phyloP scores from a whole-genome alignment of 2,888 invertebrate species.

The Yponomeuta plumbellus region DNA sequence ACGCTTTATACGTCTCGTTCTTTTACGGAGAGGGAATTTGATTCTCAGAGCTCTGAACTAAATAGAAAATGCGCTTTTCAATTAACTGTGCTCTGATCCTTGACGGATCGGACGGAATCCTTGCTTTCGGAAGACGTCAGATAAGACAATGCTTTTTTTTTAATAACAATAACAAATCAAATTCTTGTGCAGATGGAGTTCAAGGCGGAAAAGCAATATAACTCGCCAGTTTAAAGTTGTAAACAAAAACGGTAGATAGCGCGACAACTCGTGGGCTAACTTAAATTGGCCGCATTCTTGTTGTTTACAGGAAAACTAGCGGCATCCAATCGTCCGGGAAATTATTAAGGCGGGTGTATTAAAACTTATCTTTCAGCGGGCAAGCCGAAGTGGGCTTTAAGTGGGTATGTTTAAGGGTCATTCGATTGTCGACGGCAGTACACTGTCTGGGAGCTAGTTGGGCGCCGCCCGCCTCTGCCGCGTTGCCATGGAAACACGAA shows the following conservation, averaged over 20 bases:
- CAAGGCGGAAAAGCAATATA: background rate
- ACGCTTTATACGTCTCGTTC: conserved; percentile 29
- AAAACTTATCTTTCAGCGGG: conserved; percentile 20
- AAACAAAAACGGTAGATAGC: conserved; percentile 3
- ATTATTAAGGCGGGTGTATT: conserved; percentile 47
- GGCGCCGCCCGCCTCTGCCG: conserved; percentile 42
- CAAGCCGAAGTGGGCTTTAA: background rate
- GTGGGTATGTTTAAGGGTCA: background rate
- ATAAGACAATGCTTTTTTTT: background rate
- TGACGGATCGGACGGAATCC: no score
- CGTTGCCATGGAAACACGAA: conserved; percentile 53
- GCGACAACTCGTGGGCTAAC: conserved; percentile 28
- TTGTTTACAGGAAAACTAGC: conserved; percentile 49
- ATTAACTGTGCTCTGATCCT: conserved; percentile 38
- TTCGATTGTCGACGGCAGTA: background rate
- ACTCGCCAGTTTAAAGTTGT: conserved; percentile 41
- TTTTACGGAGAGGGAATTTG: conserved; percentile 44
- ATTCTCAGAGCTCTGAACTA: conserved; percentile 35
- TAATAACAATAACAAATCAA: background rate
- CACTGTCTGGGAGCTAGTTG: conserved; percentile 25
- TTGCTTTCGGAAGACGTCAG: background rate
- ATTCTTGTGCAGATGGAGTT: background rate
- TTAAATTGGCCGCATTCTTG: conserved; percentile 51
- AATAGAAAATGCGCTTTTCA: conserved; percentile 47
- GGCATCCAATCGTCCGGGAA: conserved; percentile 56